Percentiles rank a stretch among this genome's conserved stretches.
These are phyloP conservation scores for Actinia equina DNA, from an alignment of 64 coral and sea anemone genomes.

Conservation along the genomic window DNA sequence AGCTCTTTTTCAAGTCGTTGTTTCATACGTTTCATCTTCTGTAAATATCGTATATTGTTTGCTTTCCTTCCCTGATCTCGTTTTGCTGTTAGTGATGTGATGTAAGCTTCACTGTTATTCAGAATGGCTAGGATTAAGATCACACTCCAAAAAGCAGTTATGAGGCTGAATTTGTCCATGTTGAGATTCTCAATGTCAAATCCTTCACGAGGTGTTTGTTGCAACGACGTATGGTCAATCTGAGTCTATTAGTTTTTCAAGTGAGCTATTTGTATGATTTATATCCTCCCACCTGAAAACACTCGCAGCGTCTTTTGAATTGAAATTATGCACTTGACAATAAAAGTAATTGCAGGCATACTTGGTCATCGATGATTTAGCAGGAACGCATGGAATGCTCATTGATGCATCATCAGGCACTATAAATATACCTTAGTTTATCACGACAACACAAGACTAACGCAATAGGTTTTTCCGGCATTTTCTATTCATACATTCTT, in stretches of 20 bases:
- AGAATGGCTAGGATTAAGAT: not conserved
- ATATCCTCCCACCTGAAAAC: not conserved
- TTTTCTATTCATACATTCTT: not conserved
- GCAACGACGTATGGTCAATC: not conserved
- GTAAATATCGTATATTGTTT: not conserved
- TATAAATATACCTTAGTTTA: slow-evolving; percentile 13
- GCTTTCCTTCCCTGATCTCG: not conserved
- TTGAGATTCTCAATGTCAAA: not conserved
- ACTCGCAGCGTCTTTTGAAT: not conserved
- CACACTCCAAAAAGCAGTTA: not conserved
- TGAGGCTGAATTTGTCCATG: not conserved
- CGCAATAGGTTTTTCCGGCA: slow-evolving; percentile 3
- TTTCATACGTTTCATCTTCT: slow-evolving; percentile 2
- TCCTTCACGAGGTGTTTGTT: not conserved
- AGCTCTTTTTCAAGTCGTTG: not conserved
- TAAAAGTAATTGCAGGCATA: not conserved
- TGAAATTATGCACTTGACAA: slow-evolving; percentile 4
- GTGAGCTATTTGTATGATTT: not conserved
- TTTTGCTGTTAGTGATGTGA: not conserved
- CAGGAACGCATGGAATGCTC: not conserved
- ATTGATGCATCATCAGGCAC: not conserved
- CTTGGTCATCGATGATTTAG: slow-evolving; percentile 11
- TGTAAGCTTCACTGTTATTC: not conserved
- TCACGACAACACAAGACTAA: not conserved
- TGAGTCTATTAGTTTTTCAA: not conserved